Evolutionary conservation across 2,113 vertebrate genomes (phyloP).

Genomic region (Naja naja): DNA sequence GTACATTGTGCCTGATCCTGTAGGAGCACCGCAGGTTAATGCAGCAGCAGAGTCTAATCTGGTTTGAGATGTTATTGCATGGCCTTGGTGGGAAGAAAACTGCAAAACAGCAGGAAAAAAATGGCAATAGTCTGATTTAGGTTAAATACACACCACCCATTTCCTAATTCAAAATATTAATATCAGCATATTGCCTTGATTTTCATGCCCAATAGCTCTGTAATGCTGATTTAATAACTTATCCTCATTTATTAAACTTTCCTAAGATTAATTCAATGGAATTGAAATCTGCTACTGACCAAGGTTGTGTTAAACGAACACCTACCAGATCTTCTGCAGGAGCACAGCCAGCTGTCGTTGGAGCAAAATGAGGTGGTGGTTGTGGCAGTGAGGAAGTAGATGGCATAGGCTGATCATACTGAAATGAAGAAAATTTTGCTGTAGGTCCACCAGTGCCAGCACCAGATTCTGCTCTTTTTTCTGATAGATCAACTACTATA

Average conservation of each 20-base stretch:
- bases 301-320: background rate
- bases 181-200: background rate
- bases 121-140: background rate
- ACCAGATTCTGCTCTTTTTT: conserved; percentile 69
- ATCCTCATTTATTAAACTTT: background rate
- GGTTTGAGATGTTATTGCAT: conserved; percentile 64
- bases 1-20: conserved; percentile 63
- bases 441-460: conserved; percentile 35
- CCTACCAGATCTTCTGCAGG: conserved; percentile 64
- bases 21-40: conserved; percentile 60
- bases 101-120: conserved; percentile 34
- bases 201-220: background rate
- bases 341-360: conserved; percentile 39
- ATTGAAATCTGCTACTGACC: background rate
- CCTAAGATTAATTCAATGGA: background rate
- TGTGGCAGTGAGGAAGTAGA: background rate
- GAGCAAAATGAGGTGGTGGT: background rate
- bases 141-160: background rate
- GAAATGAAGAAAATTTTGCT: conserved; percentile 45
- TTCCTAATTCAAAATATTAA: background rate
- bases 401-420: conserved; percentile 57
- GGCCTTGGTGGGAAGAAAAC: conserved; percentile 63
- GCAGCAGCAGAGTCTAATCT: conserved; percentile 65
- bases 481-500: conserved; percentile 62
- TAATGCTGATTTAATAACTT: background rate